Percentiles rank a stretch among this genome's conserved stretches.
These are phyloP conservation scores for Ecliptopera silaceata DNA, from an alignment of 2,888 invertebrate genomes.

Conservation along the genomic window DNA sequence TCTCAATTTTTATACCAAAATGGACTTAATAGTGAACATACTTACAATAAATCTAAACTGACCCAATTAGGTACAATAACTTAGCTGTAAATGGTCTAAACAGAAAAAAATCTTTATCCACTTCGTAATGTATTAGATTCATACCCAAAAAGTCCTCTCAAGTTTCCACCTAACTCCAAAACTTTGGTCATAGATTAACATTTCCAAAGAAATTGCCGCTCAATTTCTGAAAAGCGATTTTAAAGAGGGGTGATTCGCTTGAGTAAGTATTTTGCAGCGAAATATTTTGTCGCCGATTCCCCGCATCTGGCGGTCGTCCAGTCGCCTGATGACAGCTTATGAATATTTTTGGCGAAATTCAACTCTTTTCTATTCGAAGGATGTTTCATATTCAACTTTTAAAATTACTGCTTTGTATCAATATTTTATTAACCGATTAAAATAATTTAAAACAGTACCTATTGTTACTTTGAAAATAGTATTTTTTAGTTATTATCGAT, in stretches of 20 bases:
- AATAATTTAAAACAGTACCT: too few species aligned
- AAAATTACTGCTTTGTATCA: conserved; percentile 46
- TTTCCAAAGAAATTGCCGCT: conserved; percentile 60
- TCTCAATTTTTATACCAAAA: too few species aligned
- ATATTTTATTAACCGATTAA: too few species aligned
- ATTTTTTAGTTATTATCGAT: too few species aligned
- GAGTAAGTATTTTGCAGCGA: conserved; percentile 77
- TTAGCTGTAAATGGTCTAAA: too few species aligned
- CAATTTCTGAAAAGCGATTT: conserved; percentile 74
- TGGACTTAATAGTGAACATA: too few species aligned
- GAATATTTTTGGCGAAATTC: conserved; percentile 81
- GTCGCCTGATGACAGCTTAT: conserved; percentile 82
- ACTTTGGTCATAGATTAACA: conserved; percentile 51
- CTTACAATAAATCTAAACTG: too few species aligned
- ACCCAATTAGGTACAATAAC: too few species aligned
- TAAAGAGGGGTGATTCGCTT: conserved; percentile 75
- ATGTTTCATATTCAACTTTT: conserved; percentile 67
- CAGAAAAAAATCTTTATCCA: not conserved
- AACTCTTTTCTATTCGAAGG: conserved; percentile 63
- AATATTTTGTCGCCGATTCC: conserved; percentile 77
- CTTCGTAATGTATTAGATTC: not conserved
- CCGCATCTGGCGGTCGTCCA: conserved; percentile 80
- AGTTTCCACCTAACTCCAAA: conserved; percentile 29
- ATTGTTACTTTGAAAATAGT: too few species aligned
- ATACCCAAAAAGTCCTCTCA: conserved; percentile 9